A percentile compares a stretch with the other conserved stretches of the same genome.
These are phyloP conservation scores for Paragorgia papillata DNA, from an alignment of 92 coral and sea anemone species.

Conservation along the genomic window DNA sequence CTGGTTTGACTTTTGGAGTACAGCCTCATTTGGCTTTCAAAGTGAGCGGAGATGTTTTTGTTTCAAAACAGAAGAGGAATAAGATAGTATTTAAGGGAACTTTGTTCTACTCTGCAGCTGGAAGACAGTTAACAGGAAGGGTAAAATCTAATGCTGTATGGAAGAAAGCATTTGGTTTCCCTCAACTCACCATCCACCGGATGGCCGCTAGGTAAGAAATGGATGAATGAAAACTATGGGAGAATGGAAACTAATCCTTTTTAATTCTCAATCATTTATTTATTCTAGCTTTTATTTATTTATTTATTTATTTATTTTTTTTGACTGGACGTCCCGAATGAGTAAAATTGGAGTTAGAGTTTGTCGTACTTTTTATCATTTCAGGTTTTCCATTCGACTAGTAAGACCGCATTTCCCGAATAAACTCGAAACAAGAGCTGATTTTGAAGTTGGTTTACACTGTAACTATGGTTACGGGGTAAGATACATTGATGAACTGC, in stretches of 20 bases:
- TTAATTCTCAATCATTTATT: no score
- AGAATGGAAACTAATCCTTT: no score
- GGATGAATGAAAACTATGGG: background rate
- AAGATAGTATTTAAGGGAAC: conserved; percentile 65
- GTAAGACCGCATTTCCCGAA: conserved; percentile 40
- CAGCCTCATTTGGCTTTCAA: conserved; percentile 51
- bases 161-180: conserved; percentile 79
- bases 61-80: conserved; percentile 32
- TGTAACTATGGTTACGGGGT: conserved; percentile 41
- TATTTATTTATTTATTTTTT: no score
- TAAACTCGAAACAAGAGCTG: conserved; percentile 44
- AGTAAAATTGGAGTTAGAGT: no score
- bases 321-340: no score
- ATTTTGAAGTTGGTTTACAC: conserved; percentile 44
- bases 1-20: conserved; percentile 53
- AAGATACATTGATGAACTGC: background rate
- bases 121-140: conserved; percentile 62
- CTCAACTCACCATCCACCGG: conserved; percentile 67
- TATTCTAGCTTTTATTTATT: no score
- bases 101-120: conserved; percentile 56
- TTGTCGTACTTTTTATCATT: no score
- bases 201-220: conserved; percentile 65
- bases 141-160: conserved; percentile 69
- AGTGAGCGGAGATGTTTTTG: conserved; percentile 64
- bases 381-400: conserved; percentile 52